Evolutionary conservation across 2,888 invertebrate species (phyloP).

Genomic region (Osmoderma eremita): DNA sequence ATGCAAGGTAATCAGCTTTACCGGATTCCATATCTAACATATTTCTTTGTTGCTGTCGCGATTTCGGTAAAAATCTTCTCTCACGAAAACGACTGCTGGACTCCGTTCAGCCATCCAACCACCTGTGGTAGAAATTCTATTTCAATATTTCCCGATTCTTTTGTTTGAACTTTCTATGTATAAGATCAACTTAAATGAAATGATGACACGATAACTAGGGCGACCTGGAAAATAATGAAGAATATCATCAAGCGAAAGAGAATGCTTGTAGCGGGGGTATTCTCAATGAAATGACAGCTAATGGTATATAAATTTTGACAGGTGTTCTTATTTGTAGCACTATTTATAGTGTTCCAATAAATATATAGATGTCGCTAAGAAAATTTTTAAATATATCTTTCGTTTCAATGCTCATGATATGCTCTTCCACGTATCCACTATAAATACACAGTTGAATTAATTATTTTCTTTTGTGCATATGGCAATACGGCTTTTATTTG

Average conservation of each 20-base stretch:
- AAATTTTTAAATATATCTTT: too few relatives aligned
- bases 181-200: not conserved
- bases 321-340: not conserved
- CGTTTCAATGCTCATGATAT: too few relatives aligned
- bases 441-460: too few relatives aligned
- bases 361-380: too few relatives aligned
- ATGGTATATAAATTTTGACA: not conserved
- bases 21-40: slow-evolving; percentile 40
- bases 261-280: too few relatives aligned
- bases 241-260: not conserved
- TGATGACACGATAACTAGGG: slow-evolving; percentile 1
- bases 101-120: slow-evolving; percentile 26
- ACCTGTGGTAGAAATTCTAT: not conserved
- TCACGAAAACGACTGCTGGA: not conserved
- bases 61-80: not conserved
- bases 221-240: slow-evolving; percentile 13
- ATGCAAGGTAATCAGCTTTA: slow-evolving; percentile 26
- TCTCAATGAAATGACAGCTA: slow-evolving; percentile 7
- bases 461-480: too few relatives aligned
- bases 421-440: too few relatives aligned
- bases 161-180: not conserved
- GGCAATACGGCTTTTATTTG: too few relatives aligned
- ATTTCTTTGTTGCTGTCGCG: slow-evolving; percentile 15
- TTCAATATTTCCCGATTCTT: not conserved
- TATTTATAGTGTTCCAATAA: not conserved